A percentile compares a stretch with the other conserved stretches of the same genome.
Evolutionary conservation across 2,888 invertebrate species (phyloP).

Genomic region (Rhyacophila evoluta): DNA sequence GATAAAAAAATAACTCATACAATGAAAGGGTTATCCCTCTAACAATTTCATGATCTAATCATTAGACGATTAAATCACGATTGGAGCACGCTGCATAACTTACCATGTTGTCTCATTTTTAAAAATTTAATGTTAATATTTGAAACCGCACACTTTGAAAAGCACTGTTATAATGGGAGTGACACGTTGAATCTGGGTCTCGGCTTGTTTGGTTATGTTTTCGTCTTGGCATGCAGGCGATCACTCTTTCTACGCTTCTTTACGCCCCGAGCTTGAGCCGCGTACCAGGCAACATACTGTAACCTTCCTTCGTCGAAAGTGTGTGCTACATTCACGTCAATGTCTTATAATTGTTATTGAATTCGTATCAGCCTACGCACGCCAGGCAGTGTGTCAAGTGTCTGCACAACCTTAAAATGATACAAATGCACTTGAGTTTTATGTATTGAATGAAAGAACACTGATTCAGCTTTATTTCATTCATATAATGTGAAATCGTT

Average conservation of each 20-base stretch:
- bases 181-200: conserved; percentile 2
- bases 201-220: not conserved
- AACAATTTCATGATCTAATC: too few species aligned
- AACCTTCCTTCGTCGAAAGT: not conserved
- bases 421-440: not conserved
- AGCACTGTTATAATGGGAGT: not conserved
- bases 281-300: not conserved
- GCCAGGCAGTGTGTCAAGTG: not conserved
- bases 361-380: not conserved
- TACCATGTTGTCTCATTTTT: too few species aligned
- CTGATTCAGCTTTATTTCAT: not conserved
- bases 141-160: not conserved
- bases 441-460: not conserved
- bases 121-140: too few species aligned
- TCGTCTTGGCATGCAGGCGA: conserved; percentile 17
- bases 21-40: too few species aligned
- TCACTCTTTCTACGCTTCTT: not conserved
- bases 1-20: too few species aligned
- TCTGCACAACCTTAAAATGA: not conserved
- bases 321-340: not conserved
- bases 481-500: too few species aligned
- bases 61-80: too few species aligned
- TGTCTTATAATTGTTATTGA: not conserved
- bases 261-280: not conserved
- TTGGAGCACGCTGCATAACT: too few species aligned